phyloP scores from a whole-genome alignment of 37 sponge, comb jelly and placozoan species.

The Spongilla lacustris region DNA sequence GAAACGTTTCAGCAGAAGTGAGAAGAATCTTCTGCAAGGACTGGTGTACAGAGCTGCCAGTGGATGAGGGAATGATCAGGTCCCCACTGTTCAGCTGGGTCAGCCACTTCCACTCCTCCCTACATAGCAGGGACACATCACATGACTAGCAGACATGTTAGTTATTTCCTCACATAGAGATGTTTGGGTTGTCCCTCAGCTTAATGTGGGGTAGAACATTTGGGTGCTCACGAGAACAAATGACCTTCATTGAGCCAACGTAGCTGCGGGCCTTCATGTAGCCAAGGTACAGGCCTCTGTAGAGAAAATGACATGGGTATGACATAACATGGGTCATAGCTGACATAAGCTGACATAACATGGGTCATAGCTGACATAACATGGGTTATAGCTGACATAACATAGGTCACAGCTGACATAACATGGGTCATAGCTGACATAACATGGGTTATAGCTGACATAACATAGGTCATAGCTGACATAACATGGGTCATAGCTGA shows the following conservation, averaged over 20 bases:
- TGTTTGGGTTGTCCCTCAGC: conserved; percentile 74
- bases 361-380: no score
- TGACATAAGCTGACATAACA: no score
- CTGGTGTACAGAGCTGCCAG: neutral
- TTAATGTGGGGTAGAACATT: conserved; percentile 75
- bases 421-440: no score
- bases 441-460: no score
- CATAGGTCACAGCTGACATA: no score
- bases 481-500: no score
- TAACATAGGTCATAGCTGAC: no score
- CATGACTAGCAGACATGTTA: neutral
- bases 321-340: no score
- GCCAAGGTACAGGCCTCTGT: conserved; percentile 84
- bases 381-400: no score
- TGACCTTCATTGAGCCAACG: conserved; percentile 68
- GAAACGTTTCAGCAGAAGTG: conserved; percentile 39
- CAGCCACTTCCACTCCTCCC: conserved; percentile 81
- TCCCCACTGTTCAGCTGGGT: neutral
- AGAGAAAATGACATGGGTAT: no score
- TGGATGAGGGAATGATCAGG: neutral
- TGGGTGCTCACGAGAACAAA: conserved; percentile 58
- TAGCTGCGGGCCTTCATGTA: conserved; percentile 77
- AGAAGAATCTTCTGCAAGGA: conserved; percentile 52
- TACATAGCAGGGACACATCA: neutral
- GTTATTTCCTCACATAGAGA: conserved; percentile 37